These are phyloP conservation scores for Olivierus martensii DNA, from an alignment of 1,140 invertebrate genomes.

Conservation along the genomic window DNA sequence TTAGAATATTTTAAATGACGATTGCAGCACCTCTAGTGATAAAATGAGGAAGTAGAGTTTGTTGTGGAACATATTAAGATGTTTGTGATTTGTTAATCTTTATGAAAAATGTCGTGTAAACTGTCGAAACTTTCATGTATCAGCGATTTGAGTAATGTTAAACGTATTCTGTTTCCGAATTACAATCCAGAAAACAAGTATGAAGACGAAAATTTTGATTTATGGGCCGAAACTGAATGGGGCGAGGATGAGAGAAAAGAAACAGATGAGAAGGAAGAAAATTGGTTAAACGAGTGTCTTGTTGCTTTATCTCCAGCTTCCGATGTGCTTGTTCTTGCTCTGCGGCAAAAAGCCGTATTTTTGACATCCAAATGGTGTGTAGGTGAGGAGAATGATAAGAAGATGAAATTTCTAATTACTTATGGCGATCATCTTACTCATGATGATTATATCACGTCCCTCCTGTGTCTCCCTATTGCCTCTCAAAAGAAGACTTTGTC, in stretches of 20 bases:
- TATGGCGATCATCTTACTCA: constrained; percentile 2
- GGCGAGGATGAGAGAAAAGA: constrained; percentile 11
- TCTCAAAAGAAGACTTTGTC: constrained; percentile 46
- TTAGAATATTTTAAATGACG: too few species aligned
- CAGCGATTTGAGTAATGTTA: too few species aligned
- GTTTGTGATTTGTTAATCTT: too few species aligned
- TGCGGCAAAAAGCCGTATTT: constrained; percentile 46
- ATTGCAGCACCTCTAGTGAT: too few species aligned
- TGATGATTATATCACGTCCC: constrained; percentile 38
- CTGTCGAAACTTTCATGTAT: too few species aligned
- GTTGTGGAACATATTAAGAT: too few species aligned
- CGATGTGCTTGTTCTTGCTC: constrained; percentile 52
- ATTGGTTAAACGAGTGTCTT: constrained; percentile 53
- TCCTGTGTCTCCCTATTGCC: constrained; percentile 45
- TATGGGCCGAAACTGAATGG: not conserved
- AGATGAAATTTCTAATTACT: constrained; percentile 16
- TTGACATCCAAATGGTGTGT: constrained; percentile 40
- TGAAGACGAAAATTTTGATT: too few species aligned
- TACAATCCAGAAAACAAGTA: too few species aligned
- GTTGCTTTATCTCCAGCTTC: constrained; percentile 56
- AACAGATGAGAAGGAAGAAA: constrained; percentile 12
- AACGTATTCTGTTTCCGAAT: too few species aligned
- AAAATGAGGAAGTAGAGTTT: too few species aligned
- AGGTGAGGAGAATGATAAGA: constrained; percentile 32
- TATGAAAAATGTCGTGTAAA: too few species aligned